Percentiles rank a stretch among this genome's conserved stretches.
phyloP scores from a whole-genome alignment of 1,140 invertebrate genomes.

The Lordiphosa mommai region DNA sequence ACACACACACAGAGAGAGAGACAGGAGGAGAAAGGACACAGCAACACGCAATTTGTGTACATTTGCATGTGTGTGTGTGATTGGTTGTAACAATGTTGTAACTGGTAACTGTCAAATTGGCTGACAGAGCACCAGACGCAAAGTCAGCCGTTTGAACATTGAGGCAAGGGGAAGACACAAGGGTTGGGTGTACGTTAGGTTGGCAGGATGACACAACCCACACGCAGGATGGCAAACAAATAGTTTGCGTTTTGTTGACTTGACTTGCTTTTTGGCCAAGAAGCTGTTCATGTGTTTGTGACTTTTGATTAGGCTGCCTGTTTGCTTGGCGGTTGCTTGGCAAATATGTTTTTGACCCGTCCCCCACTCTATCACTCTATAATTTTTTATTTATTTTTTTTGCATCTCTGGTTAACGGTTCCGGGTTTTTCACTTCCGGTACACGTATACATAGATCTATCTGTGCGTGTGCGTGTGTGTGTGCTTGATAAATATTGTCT shows the following conservation, averaged over 20 bases:
- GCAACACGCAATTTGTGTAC: slow-evolving; percentile 21
- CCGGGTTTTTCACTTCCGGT: slow-evolving; percentile 6
- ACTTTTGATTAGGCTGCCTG: slow-evolving; percentile 70
- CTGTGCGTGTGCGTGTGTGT: slow-evolving; percentile 2
- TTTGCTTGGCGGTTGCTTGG: slow-evolving; percentile 64
- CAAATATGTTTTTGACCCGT: slow-evolving; percentile 53
- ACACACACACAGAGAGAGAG: no score
- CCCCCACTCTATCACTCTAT: background rate
- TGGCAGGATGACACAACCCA: slow-evolving; percentile 6
- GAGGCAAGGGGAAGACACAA: background rate
- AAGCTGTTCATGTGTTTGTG: slow-evolving; percentile 53
- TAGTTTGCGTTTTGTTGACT: slow-evolving; percentile 70
- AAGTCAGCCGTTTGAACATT: slow-evolving; percentile 12
- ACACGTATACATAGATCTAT: background rate
- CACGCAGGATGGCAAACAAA: slow-evolving; percentile 56
- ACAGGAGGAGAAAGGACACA: background rate
- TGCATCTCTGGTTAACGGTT: background rate
- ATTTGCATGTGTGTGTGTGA: slow-evolving; percentile 18
- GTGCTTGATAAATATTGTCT: slow-evolving; percentile 58
- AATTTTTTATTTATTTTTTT: slow-evolving; percentile 9
- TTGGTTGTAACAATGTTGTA: slow-evolving; percentile 66
- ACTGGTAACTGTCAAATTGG: slow-evolving; percentile 70
- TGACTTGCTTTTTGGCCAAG: slow-evolving; percentile 62
- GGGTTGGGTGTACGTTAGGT: no score
- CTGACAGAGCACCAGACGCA: slow-evolving; percentile 48